phyloP scores from a whole-genome alignment of 2,113 vertebrate genomes.

The Perca schrenkii region DNA sequence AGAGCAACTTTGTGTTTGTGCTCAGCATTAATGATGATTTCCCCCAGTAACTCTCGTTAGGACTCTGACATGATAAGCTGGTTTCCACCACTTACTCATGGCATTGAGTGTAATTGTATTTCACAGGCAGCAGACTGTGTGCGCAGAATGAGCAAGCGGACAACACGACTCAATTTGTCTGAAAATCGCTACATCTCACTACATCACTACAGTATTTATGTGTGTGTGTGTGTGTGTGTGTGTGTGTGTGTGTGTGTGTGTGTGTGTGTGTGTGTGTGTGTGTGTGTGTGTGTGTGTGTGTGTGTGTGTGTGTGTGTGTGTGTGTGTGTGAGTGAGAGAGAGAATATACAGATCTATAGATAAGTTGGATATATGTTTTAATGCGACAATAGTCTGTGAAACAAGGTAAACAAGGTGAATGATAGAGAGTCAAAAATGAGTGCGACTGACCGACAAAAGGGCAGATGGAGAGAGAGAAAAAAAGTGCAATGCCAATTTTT shows the following conservation, averaged over 20 bases:
- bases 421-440: slow-evolving; percentile 2
- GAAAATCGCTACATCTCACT: slow-evolving; percentile 42
- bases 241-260: neutral
- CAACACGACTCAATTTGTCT: slow-evolving; percentile 61
- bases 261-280: neutral
- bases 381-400: neutral
- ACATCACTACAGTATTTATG: slow-evolving; percentile 8
- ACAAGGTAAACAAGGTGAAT: slow-evolving; percentile 39
- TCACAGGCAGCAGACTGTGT: slow-evolving; percentile 50
- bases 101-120: slow-evolving; percentile 75
- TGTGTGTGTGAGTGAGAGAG: neutral
- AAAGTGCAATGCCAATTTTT: slow-evolving; percentile 42
- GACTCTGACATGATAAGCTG: slow-evolving; percentile 74
- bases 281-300: neutral
- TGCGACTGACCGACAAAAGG: slow-evolving; percentile 37
- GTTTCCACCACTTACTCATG: slow-evolving; percentile 74
- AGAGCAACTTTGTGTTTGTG: slow-evolving; percentile 55
- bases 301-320: neutral
- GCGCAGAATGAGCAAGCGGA: slow-evolving; percentile 46
- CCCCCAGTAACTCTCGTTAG: slow-evolving; percentile 73
- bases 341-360: neutral
- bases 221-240: neutral
- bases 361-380: neutral
- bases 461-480: slow-evolving; percentile 57
- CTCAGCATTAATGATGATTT: slow-evolving; percentile 72